Evolutionary conservation across 1,140 invertebrate genomes (phyloP), one percentile per base, ranked within the genome.

Genomic region (Papilio helenus): DNA sequence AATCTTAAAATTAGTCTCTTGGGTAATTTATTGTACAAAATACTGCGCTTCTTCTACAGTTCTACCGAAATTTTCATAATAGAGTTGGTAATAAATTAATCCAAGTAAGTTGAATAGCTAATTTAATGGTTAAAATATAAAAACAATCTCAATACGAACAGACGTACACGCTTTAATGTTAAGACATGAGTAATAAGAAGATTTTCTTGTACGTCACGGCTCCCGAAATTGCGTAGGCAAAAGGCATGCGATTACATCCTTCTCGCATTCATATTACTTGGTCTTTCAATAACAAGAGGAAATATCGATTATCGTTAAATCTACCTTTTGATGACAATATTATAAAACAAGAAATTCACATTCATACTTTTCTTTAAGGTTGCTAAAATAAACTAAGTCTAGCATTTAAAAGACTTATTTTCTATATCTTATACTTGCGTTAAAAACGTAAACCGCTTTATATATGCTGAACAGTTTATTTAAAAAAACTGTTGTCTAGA

Each of bases 41-140:
- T 61, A 61, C 58, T 61, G 58, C 58, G 58, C 58, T 61, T 61
- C 58, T 61, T 61, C 23, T 61, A 61, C 58, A 61, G 20, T 61
- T 61, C 58, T 61, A 26, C 58, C 7, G 58, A 61, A 61, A 61
- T 26, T 61, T 61, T 61, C 58, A 26, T 61, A 26, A 61, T 26
- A 61, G 58, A 61, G 58, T 26, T 61, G 58, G 58, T 10, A 61
- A 61, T 61, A 26, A 61, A 61, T 61, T 61, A 61, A 61, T 61
- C 20, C 23, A 14, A 20, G 8, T 12, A 3, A 9, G n/a, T 61
- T 61, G 23, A 23, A 26, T 26, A 61, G 2, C 58, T 61, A 26
- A 61, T 61, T 61, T 14, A 61, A 61, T 61, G 58, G 10, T 23
- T 58, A 1, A 23, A 5, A 23, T 58, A 58, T 10, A 61, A 23